A percentile compares a stretch with the other conserved stretches of the same genome.
phyloP scores from a whole-genome alignment of 2,113 vertebrate species.

The Sceloporus undulatus region DNA sequence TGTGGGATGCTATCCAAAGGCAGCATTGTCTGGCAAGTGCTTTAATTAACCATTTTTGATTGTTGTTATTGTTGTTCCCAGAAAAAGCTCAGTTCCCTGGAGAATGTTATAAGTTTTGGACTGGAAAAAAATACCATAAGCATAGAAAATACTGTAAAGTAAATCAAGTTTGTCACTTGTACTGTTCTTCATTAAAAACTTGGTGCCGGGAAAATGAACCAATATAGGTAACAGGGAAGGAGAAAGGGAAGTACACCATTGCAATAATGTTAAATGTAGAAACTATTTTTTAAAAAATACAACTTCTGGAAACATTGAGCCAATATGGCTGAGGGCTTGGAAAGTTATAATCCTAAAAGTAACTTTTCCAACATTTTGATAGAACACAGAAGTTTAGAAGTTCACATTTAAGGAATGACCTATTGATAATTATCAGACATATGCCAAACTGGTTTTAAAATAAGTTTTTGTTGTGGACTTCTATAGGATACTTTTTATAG shows the following conservation, averaged over 20 bases:
- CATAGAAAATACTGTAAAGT: neutral
- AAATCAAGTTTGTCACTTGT: neutral
- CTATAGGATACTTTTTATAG: too few relatives aligned
- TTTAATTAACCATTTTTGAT: conserved; percentile 10
- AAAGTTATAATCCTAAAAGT: too few relatives aligned
- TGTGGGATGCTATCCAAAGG: conserved; percentile 1
- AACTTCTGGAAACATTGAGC: too few relatives aligned
- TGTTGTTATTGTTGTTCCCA: conserved; percentile 15
- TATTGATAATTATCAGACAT: neutral
- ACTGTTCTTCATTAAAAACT: conserved; percentile 13
- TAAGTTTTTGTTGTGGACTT: too few relatives aligned
- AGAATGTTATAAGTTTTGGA: neutral
- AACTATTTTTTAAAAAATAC: too few relatives aligned
- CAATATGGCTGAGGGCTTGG: too few relatives aligned
- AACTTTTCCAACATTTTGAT: too few relatives aligned
- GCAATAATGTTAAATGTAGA: neutral
- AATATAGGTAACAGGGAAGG: neutral
- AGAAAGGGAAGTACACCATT: neutral
- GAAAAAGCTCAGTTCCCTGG: conserved; percentile 2
- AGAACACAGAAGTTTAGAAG: neutral
- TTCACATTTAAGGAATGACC: neutral
- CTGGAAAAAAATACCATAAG: too few relatives aligned
- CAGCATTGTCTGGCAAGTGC: conserved; percentile 4
- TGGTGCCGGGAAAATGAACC: too few relatives aligned
- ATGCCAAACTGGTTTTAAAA: too few relatives aligned